These are phyloP conservation scores for Melanotaenia duboulayi DNA, from an alignment of 2,113 vertebrate species.

Conservation along the genomic window DNA sequence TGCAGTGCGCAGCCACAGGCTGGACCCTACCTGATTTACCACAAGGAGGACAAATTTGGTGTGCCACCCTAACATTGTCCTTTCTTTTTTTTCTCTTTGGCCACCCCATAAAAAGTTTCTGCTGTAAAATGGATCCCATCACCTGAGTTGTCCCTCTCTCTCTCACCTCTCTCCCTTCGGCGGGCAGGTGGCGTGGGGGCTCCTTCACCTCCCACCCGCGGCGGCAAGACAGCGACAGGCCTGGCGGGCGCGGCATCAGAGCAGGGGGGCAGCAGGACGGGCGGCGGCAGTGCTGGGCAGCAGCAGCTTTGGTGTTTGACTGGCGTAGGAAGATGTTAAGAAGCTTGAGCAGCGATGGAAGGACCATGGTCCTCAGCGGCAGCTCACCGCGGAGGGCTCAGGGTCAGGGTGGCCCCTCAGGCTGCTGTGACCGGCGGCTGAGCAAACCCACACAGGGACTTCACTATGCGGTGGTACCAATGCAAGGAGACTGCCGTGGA, in stretches of 20 bases:
- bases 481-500: conserved; percentile 15
- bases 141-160: neutral
- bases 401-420: conserved; percentile 40
- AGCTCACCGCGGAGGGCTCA: conserved; percentile 47
- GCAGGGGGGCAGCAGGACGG: conserved; percentile 57
- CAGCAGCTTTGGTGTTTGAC: conserved; percentile 40
- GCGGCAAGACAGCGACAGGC: conserved; percentile 68
- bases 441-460: conserved; percentile 12
- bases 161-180: conserved; percentile 81
- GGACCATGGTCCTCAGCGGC: conserved; percentile 81
- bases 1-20: no score
- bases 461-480: conserved; percentile 10
- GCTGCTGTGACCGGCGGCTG: conserved; percentile 8
- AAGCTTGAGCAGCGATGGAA: conserved; percentile 78
- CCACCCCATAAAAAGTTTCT: no score
- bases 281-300: conserved; percentile 11
- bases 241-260: conserved; percentile 78
- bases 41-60: no score
- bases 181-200: conserved; percentile 37
- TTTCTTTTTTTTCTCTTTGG: no score
- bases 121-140: neutral
- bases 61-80: no score
- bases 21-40: no score
- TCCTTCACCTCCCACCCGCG: conserved; percentile 72
- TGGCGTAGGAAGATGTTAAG: conserved; percentile 78